phyloP scores from a whole-genome alignment of 2,797 vertebrate species.

The Rhinella marina region DNA sequence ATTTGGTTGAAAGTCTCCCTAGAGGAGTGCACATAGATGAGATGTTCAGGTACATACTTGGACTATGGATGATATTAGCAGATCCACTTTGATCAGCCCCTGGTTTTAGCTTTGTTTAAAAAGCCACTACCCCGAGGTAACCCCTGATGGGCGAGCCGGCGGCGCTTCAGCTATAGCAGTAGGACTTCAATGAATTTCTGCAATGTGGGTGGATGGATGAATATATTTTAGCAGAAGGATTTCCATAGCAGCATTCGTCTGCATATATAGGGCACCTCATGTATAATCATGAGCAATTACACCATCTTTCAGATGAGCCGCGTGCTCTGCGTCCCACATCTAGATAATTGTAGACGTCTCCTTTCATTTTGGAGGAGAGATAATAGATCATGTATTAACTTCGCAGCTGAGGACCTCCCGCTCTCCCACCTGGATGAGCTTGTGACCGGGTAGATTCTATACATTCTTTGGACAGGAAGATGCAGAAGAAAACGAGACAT shows the following conservation, averaged over 20 bases:
- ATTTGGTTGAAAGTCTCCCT: background rate
- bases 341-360: background rate
- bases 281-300: background rate
- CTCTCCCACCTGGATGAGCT: background rate
- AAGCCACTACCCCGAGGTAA: background rate
- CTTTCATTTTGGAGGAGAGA: background rate
- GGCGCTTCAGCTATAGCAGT: background rate
- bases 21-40: background rate
- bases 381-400: background rate
- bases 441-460: conserved; percentile 9
- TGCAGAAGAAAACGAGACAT: conserved; percentile 10
- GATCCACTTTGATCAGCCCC: background rate
- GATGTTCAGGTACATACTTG: background rate
- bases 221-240: background rate
- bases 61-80: background rate
- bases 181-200: background rate
- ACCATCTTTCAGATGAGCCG: background rate
- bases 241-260: background rate
- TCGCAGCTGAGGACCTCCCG: no score
- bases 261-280: background rate
- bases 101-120: background rate
- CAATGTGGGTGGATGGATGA: background rate
- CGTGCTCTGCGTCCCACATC: background rate
- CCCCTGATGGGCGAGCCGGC: background rate
- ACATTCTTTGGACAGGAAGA: conserved; percentile 26